Evolutionary conservation across 2,888 invertebrate genomes (phyloP).

Genomic region (Isotomurus palustris): DNA sequence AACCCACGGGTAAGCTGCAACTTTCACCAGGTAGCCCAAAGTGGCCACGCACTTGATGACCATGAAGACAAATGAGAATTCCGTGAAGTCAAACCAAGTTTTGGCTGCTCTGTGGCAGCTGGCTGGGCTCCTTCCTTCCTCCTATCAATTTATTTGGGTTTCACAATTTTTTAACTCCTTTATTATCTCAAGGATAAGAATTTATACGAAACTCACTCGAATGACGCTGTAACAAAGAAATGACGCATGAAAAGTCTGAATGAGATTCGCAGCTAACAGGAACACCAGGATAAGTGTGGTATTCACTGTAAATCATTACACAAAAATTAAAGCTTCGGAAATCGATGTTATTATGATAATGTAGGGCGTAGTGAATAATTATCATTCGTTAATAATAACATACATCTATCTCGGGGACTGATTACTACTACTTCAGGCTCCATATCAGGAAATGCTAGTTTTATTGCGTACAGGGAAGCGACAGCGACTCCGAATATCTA

Average conservation of each 20-base stretch:
- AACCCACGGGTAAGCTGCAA: constrained; percentile 20
- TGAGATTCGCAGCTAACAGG: constrained; percentile 20
- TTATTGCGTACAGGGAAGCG: constrained; percentile 20
- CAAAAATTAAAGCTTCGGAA: neutral
- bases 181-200: no score
- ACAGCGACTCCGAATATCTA: constrained; percentile 15
- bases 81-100: constrained; percentile 30
- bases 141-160: no score
- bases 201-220: constrained; percentile 16
- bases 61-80: constrained; percentile 21
- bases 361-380: constrained; percentile 3
- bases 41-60: constrained; percentile 23
- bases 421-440: constrained; percentile 13
- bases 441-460: constrained; percentile 21
- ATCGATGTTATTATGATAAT: constrained; percentile 12
- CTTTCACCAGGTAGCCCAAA: constrained; percentile 20
- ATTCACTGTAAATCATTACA: constrained; percentile 15
- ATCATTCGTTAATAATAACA: no score
- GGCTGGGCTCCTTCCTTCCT: constrained; percentile 20
- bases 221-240: constrained; percentile 17
- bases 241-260: constrained; percentile 23
- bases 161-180: no score
- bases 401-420: neutral
- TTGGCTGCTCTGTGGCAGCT: constrained; percentile 22
- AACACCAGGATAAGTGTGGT: constrained; percentile 16